Evolutionary conservation across 2,113 vertebrate genomes (phyloP), one percentile per base, ranked within the genome.

Genomic region (Zapornia atra): DNA sequence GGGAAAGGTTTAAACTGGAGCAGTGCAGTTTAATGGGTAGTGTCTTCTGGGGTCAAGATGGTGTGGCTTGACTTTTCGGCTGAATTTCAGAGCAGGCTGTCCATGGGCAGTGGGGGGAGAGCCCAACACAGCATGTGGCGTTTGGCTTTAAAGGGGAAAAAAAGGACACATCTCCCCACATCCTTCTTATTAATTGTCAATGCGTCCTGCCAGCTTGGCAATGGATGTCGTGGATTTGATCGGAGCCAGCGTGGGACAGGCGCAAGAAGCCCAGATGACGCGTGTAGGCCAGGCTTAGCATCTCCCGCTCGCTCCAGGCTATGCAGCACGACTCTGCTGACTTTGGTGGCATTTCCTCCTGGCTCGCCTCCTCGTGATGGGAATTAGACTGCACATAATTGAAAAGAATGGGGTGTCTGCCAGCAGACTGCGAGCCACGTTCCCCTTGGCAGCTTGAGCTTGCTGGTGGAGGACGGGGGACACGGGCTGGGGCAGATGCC

Each of bases 321-420:
- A 0, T 14, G 68, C 79, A 73, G 80, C 80, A 17, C 1, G 8
- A 50, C 59, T 80, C 75, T 0, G 0, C 85, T 90, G 92, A 11
- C 94, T 93, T 36, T 1, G 2, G 94, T 92, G 95, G 94, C 94
- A 75, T 95, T 93, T 96, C 68, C 83, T 94, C 88, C 96, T 96
- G 94, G 94, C 96, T 95, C 7, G 5, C 42, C 80, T 95, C 66
- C 88, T 25, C n/a, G 0, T 8, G 68, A 26, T 88, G 95, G 88
- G 94, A 96, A 92, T 90, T 92, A 91, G 91, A 31, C 87, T 71
- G 92, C 64, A 36, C 7, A 0, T 93, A 94, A 95, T 94, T 95
- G 91, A 95, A 95, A 92, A 93, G 94, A 79, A 88, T 77, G 92
- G 66, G 71, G 88, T 2, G 7, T 24, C 64, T 96, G 94, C 96